Evolutionary conservation across 2,888 invertebrate species (phyloP).

Genomic region (Dendrolimus houi): DNA sequence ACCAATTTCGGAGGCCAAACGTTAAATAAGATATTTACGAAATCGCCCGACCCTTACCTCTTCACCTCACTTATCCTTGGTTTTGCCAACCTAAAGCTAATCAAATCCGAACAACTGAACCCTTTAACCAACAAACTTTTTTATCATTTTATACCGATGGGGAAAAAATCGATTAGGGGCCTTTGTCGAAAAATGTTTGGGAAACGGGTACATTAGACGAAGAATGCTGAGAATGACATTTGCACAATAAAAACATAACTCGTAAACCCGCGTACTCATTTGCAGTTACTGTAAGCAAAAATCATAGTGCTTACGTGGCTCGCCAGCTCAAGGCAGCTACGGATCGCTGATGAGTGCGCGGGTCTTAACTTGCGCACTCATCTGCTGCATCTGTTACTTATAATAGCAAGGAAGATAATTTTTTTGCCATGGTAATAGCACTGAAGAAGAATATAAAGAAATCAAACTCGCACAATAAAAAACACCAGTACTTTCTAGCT

Average conservation of each 20-base stretch:
- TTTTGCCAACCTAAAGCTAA: slow-evolving; percentile 28
- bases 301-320: not conserved
- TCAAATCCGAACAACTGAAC: slow-evolving; percentile 25
- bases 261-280: too few species aligned
- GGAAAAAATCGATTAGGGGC: slow-evolving; percentile 23
- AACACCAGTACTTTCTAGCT: too few species aligned
- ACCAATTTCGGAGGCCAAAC: not conserved
- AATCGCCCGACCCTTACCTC: not conserved
- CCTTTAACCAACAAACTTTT: slow-evolving; percentile 23
- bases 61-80: slow-evolving; percentile 18
- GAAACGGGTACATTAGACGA: too few species aligned
- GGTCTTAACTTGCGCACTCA: too few species aligned
- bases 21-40: not conserved
- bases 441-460: too few species aligned
- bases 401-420: too few species aligned
- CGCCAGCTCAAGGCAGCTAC: not conserved
- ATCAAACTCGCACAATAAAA: too few species aligned
- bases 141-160: slow-evolving; percentile 21
- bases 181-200: slow-evolving; percentile 6
- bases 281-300: slow-evolving; percentile 4
- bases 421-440: too few species aligned
- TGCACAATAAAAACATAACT: too few species aligned
- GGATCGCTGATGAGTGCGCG: too few species aligned
- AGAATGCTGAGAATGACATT: too few species aligned
- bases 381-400: too few species aligned